Evolutionary conservation across 2,797 vertebrate genomes (phyloP).

Genomic region (Threskiornis aethiopicus): DNA sequence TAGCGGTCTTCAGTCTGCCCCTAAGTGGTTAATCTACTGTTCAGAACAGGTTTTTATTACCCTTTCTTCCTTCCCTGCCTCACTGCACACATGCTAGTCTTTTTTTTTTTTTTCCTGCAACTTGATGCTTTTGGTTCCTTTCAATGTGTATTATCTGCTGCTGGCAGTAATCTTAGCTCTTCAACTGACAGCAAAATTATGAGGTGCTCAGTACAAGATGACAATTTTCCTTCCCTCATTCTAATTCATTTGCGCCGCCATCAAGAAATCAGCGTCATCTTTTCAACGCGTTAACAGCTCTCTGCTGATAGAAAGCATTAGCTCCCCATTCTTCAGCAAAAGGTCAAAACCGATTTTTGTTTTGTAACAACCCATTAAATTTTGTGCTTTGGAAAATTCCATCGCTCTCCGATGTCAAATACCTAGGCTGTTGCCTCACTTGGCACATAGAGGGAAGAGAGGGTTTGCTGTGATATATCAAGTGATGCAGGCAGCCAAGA

Average conservation of each 20-base stretch:
- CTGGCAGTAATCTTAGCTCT: constrained; percentile 53
- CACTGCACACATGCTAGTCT: not conserved
- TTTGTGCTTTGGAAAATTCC: constrained; percentile 49
- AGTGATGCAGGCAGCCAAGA: not conserved
- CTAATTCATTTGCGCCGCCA: constrained; percentile 47
- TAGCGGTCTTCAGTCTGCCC: not conserved
- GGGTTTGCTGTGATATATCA: not conserved
- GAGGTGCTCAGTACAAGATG: constrained; percentile 43
- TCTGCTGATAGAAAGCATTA: constrained; percentile 44
- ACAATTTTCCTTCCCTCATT: constrained; percentile 56
- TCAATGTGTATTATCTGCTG: constrained; percentile 38
- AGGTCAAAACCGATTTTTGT: constrained; percentile 42
- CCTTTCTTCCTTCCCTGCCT: constrained; percentile 33
- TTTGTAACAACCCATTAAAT: constrained; percentile 54
- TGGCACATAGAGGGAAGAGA: not conserved
- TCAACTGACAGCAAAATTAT: constrained; percentile 70
- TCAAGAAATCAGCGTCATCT: constrained; percentile 29
- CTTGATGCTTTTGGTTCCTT: constrained; percentile 51
- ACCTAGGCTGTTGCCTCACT: not conserved
- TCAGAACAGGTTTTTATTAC: constrained; percentile 44
- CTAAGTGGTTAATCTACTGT: constrained; percentile 46
- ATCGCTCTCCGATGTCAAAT: not conserved
- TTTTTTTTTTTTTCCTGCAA: not conserved
- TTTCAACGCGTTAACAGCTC: constrained; percentile 4
- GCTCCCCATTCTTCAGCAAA: constrained; percentile 13